Base-by-base conservation (phyloP, 2,113 vertebrate genomes). In the Mesembrinibis cayennensis region DNA sequence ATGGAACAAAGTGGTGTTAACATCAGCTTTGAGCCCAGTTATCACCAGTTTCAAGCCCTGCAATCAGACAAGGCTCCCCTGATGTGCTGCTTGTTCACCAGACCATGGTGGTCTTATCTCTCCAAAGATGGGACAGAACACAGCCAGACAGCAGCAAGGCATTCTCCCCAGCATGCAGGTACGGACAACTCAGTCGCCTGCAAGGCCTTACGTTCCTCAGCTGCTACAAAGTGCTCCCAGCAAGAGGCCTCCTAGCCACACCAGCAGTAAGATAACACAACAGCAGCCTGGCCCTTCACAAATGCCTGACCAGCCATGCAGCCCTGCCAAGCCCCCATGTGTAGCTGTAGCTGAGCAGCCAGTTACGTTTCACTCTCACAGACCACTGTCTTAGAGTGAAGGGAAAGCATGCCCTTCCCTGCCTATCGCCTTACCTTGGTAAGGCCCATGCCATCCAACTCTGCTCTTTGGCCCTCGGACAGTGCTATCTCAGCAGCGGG, bases 51-150 rank as follows among this genome's bases (percentile, higher is more conserved):
- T 55, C 0, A 0, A 95, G 49, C 5, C 20, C 9, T 78, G 29
- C 34, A 78, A 72, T 55, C 18, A 45, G 62, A 34, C 11, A 67
- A 56, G 34, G 26, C 65, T 30, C 0, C 2, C 66, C 45, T 29
- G 16, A 82, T 7, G 16, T 0, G 1, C 40, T 81, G 14, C 53
- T 63, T 50, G 63, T 40, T 94, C 32, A 27, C 18, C 13, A 87
- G 52, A 63, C 15, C 18, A 49, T 1, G 2, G 44, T 7, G 10
- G 26, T 27, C 19, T 11, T 27, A 36, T 0, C 0, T 42, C 29
- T 16, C 29, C n/a, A 74, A 30, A 9, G 62, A 40, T 0, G 8
- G 53, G 16, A 45, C 1, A 6, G 11, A 88, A 77, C 26, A 63
- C 3, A 23, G 26, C 7, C 27, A 76, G 32, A 32, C 7, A 80